Base-by-base conservation (phyloP, 2,888 invertebrate species). In the Troglohyphantes excavatus region DNA sequence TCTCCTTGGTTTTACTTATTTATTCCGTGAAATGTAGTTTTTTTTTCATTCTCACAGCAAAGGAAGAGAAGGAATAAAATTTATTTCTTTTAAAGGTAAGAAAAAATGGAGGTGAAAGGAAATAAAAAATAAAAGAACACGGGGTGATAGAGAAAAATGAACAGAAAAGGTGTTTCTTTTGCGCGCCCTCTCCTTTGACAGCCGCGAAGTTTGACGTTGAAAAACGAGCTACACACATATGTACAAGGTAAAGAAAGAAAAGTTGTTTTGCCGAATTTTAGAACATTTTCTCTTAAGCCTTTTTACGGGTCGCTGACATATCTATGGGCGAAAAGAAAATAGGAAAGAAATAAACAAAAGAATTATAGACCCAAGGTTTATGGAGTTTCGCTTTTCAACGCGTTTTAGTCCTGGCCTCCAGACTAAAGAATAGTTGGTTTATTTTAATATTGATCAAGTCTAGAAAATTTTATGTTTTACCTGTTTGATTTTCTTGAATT, bases 1-100 rank as follows among this genome's bases (percentile, higher is more conserved):
- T 53, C n/a, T 83, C 73, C 61, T 83, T 78, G 85, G 85, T 70
- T 86, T 86, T 76, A 78, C 85, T 86, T 86, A 86, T 86, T 86
- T 78, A 86, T 86, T 86, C 85, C 43, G 19, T 70, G 78, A 86
- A 86, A 86, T 86, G 63, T 63, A 83, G 63, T 83, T n/a, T 63
- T 72, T 21, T 17, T 6, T 63, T 72, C 53, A 13, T 11, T 53
- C n/a, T 53, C n/a, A 39, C n/a, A 53, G 59, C n/a, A 26, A 65
- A 23, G 53, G 17, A 26, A n/a, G 33, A 61, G 73, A 26, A 61
- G 65, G 65, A 19, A 61, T 72, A 27, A 65, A 83, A 65, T 83
- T 83, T 83, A 83, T 83, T 83, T 73, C 83, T 53, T 53, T 33
- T 73, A 19, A 65, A 65, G 72, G 43, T n/a, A 19, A n/a, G 43